A percentile compares a stretch with the other conserved stretches of the same genome.
Evolutionary conservation across 2,888 invertebrate genomes (phyloP).

Genomic region (Phymatocera aterrima): DNA sequence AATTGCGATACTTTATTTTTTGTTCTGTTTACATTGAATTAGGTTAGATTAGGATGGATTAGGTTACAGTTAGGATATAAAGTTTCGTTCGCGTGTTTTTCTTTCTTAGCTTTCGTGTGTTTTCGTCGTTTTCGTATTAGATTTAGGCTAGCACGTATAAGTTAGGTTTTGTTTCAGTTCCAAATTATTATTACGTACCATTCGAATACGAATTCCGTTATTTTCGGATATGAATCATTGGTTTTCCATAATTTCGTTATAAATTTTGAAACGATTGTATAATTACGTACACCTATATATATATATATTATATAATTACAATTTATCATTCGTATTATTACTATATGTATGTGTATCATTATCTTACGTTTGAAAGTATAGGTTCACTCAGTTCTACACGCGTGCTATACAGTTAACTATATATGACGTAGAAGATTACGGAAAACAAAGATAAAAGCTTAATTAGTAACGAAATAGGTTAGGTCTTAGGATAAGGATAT

Average conservation of each 20-base stretch:
- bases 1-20: conserved; percentile 35
- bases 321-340: not conserved
- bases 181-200: not conserved
- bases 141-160: conserved; percentile 3
- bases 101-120: conserved; percentile 28
- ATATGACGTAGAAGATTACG: not conserved
- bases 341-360: not conserved
- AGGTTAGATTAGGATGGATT: conserved; percentile 28
- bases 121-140: not conserved
- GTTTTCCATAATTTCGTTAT: conserved; percentile 38
- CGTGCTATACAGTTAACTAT: conserved; percentile 40
- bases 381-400: conserved; percentile 32
- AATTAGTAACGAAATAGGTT: not conserved
- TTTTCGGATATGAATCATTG: conserved; percentile 34
- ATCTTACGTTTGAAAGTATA: conserved; percentile 15
- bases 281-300: too few relatives aligned
- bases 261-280: not conserved
- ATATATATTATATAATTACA: conserved; percentile 2
- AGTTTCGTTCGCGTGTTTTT: conserved; percentile 34
- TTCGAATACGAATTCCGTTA: conserved; percentile 35
- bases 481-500: not conserved
- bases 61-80: conserved; percentile 38
- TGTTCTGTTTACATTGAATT: conserved; percentile 30
- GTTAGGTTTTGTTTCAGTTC: not conserved
- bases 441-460: not conserved